Evolutionary conservation across 2,888 invertebrate genomes (phyloP), one percentile per base, ranked within the genome.

Genomic region (Pilophorus perplexus): DNA sequence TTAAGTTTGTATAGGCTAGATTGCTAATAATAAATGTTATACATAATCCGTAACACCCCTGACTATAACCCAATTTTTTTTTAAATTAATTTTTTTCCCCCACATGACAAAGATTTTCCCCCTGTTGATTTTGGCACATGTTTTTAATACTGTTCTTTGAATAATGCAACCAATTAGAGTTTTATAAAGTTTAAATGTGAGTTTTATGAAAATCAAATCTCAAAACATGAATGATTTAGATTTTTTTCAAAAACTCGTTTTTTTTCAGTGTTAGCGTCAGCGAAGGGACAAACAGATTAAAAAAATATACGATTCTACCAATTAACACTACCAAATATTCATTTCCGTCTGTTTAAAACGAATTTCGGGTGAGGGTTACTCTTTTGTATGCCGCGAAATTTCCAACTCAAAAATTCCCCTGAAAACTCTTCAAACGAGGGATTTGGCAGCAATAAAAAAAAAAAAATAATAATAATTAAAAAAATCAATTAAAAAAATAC

Each of bases 251-350:
- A 27, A 22, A 10, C 27, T 2, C 27, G 6, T 37, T 33, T 12
- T 52, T 3, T 12, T 25, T 48, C 2, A 18, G 18, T 57, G 38
- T 14, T 14, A 28, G 33, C 46, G 8, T 62, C 48, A 42, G 59
- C 59, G 18, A 25, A 46, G 52, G 64, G 52, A 64, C 64, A 55
- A 42, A 27, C 44, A 40, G 54, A 44, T 52, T 66, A 66, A 66
- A 66, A 66, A 66, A 66, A 66, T 59, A 66, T 66, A 66, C 59
- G 44, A 66, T 18, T 52, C 66, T 66, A 59, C 59, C 42, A 60
- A 38, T 54, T 66, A 54, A 33, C 50, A 16, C 54, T 66, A 66
- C 57, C 44, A 66, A 66, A 37, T 64, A 64, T 50, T 20, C 38
- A 64, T 52, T 40, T 52, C 44, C 50, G 18, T 40, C 4, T 25